phyloP scores from a whole-genome alignment of 2,888 invertebrate species.

The Strigamia transsilvanica region DNA sequence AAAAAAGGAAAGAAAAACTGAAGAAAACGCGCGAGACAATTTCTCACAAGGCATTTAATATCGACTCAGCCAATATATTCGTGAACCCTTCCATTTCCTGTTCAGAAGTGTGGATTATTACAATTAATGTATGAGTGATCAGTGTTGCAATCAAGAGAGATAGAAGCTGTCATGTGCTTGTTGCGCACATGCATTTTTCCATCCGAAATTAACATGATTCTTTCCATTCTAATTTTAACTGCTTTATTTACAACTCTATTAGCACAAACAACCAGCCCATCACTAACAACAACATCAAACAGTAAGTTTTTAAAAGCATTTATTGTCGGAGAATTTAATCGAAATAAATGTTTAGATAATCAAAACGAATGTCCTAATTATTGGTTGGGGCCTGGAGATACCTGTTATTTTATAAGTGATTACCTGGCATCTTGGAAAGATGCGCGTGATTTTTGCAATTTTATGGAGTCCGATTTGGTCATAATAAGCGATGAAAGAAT shows the following conservation, averaged over 20 bases:
- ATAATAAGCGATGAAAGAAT: not conserved
- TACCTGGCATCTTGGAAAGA: not conserved
- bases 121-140: constrained; percentile 33
- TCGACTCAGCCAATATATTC: constrained; percentile 27
- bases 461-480: not conserved
- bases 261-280: not conserved
- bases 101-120: constrained; percentile 32
- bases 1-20: not conserved
- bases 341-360: not conserved
- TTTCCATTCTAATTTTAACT: not conserved
- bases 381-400: not conserved
- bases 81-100: constrained; percentile 41
- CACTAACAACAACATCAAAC: constrained; percentile 22
- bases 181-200: constrained; percentile 11
- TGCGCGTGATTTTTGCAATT: not conserved
- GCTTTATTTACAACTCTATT: not conserved
- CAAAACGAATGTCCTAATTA: not conserved
- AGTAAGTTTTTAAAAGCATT: not conserved
- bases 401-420: not conserved
- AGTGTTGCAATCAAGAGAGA: constrained; percentile 27
- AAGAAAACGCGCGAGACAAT: not conserved
- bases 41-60: constrained; percentile 2
- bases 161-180: constrained; percentile 6
- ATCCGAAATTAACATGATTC: not conserved
- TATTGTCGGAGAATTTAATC: not conserved